Evolutionary conservation across 2,888 invertebrate species (phyloP), one percentile per base, ranked within the genome.

Genomic region (Macroteleia sp.): DNA sequence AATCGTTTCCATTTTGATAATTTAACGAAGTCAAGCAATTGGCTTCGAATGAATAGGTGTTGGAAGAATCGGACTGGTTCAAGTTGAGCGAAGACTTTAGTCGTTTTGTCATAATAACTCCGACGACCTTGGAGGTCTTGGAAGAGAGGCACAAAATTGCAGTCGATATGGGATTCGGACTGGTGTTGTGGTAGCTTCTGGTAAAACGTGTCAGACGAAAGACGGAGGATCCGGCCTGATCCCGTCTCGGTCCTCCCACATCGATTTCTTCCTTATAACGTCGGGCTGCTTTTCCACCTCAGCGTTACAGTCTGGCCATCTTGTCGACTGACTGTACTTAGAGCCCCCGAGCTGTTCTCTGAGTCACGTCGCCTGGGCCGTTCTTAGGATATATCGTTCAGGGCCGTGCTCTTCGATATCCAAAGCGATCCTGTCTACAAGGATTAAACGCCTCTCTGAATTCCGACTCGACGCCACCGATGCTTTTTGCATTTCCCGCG

Each of bases 71-170:
- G 52, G 56, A 74, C 73, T 74, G 73, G 73, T 74, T 74, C 54
- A 42, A 39, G 57, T 32, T 46, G 20, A 28, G 50, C 71, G 62
- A 54, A 20, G 32, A 57, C 19, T 46, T 50, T 46, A 61, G 36
- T 70, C 57, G 67, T 74, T 74, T 74, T 74, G 74, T 74, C 66
- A 74, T 74, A 74, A 74, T 67, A 59, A 74, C 59, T 67, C 46
- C 67, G 41, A 52, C 64, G 73, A 73, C 73, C 73, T 73, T 73
- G 73, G 50, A 64, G 73, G 73, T 71, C 57, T 57, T 36, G 34
- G 64, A 46, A 46, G 48, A 73, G 41, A 50, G 61, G 61, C 46
- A 52, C 69, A 30, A 54, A 71, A 71, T 71, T 62, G 62, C 71
- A 56, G 62, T 48, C 56, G 46, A 62, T 71, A 56, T 61, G 54